Evolutionary conservation across 2,888 invertebrate genomes (phyloP), one percentile per base, ranked within the genome.

Genomic region (Stenodera caucasica): DNA sequence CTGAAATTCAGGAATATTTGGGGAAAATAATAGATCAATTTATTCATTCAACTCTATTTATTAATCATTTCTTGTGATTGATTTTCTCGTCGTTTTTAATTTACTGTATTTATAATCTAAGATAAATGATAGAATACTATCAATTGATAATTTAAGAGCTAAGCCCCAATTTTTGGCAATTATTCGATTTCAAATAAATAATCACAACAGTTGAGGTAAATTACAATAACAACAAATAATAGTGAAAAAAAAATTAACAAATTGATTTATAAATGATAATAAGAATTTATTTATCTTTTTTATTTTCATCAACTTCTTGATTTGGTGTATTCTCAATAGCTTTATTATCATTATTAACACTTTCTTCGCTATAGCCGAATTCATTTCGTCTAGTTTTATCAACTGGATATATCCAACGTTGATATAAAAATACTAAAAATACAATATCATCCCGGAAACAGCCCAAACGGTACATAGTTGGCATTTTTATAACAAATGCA

Each of bases 401-500:
- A 49, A 95, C 97, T 73, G 96, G 94, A 83, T 99, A 99, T 70
- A 98, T 97, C 92, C 95, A 99, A 67, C 96, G 89, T 83, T 99
- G 99, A 80, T 99, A 99, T 67, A 99, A 84, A 85, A 96, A 99
- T 79, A 99, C 94, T 81, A 98, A 92, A 86, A 99, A 99, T 50
- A 99, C 93, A 73, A 99, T 96, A 83, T 99, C 95, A 84, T 98
- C 98, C 80, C 98, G 88, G 84, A 99, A 96, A 82, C 98, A 99
- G 40, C 98, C 98, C 73, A 99, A 81, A 70, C 98, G 87, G 78
- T 99, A 99, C 88, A 99, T 91, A 1, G 97, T 98, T 29, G 99
- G 99, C 99, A 99, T 99, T 83, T 98, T 97, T 73, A 99, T 99
- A 66, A 99, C 97, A 84, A 99, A 99, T 61, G 99, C 99, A 84